A percentile compares a stretch with the other conserved stretches of the same genome.
Evolutionary conservation across 2,888 invertebrate genomes (phyloP).

Genomic region (Mallateleia sp.): DNA sequence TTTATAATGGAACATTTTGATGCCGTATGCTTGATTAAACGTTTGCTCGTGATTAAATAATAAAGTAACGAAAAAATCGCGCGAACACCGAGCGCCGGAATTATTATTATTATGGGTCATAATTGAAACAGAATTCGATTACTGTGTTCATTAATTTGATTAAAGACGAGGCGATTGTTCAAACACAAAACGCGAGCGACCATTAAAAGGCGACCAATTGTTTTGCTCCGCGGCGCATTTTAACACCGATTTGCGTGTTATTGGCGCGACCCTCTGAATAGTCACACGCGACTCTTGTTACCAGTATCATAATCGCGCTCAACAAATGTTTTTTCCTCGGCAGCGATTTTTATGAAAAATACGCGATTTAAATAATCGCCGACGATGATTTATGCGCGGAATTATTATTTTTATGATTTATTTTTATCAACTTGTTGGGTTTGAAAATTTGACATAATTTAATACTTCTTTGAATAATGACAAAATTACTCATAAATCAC

Average conservation of each 20-base stretch:
- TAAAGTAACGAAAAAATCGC: too few relatives aligned
- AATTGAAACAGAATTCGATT: too few relatives aligned
- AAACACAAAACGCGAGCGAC: constrained; percentile 6
- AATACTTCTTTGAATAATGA: too few relatives aligned
- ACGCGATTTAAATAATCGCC: constrained; percentile 43
- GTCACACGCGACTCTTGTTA: constrained; percentile 77
- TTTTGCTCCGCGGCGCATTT: constrained; percentile 56
- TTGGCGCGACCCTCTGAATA: constrained; percentile 61
- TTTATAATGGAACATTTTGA: constrained; percentile 1
- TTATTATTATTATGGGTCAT: too few relatives aligned
- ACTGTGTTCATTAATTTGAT: too few relatives aligned
- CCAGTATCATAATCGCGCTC: constrained; percentile 68
- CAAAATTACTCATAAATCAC: too few relatives aligned
- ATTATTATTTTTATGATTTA: constrained; percentile 47
- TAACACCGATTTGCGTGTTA: constrained; percentile 72
- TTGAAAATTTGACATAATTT: too few relatives aligned
- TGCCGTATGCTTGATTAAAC: constrained; percentile 26
- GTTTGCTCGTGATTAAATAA: constrained; percentile 22
- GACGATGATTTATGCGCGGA: constrained; percentile 54
- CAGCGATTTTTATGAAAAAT: constrained; percentile 39
- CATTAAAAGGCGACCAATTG: constrained; percentile 59
- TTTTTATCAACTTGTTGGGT: too few relatives aligned
- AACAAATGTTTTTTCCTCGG: constrained; percentile 59
- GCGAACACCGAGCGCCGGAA: too few relatives aligned
- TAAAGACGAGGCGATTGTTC: constrained; percentile 47